These are phyloP conservation scores for Nematolebias whitei DNA, from an alignment of 2,113 vertebrate genomes.

Conservation along the genomic window DNA sequence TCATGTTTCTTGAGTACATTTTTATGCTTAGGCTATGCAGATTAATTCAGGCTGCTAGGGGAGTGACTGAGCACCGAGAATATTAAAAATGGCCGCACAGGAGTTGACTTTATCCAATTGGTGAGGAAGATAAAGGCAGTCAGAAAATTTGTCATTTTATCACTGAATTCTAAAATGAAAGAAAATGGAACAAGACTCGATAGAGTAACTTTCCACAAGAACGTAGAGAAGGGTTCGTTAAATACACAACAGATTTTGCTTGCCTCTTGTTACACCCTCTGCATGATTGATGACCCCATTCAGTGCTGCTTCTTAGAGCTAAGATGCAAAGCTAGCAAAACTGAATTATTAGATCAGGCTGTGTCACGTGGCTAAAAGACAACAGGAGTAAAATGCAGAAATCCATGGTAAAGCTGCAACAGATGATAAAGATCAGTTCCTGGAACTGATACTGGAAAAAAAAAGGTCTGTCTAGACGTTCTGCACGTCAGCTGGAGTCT, in stretches of 20 bases:
- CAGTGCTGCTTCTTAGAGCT: slow-evolving; percentile 19
- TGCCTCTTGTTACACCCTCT: slow-evolving; percentile 5
- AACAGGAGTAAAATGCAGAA: slow-evolving; percentile 15
- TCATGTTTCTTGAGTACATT: slow-evolving; percentile 62
- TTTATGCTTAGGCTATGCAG: slow-evolving; percentile 53
- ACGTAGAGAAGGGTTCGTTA: neutral
- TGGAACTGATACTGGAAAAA: slow-evolving; percentile 2
- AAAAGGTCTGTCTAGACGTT: neutral
- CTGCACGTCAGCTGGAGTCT: neutral
- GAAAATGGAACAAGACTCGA: neutral
- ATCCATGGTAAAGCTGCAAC: slow-evolving; percentile 24
- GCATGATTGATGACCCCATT: slow-evolving; percentile 27
- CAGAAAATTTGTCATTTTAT: slow-evolving; percentile 3
- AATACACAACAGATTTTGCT: slow-evolving; percentile 18
- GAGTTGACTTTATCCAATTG: slow-evolving; percentile 40
- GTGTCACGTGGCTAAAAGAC: slow-evolving; percentile 16
- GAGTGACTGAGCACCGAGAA: slow-evolving; percentile 25
- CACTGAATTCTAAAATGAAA: slow-evolving; percentile 15
- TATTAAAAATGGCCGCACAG: slow-evolving; percentile 26
- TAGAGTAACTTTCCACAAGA: slow-evolving; percentile 7
- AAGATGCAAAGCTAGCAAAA: slow-evolving; percentile 33
- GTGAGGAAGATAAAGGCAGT: slow-evolving; percentile 24
- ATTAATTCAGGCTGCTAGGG: slow-evolving; percentile 48
- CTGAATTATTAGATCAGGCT: slow-evolving; percentile 28
- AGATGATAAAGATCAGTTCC: slow-evolving; percentile 32